These are phyloP conservation scores for Phacellophora camtschatica DNA, from an alignment of 30 jellyfish, hydroid and myxozoan species.

Conservation along the genomic window DNA sequence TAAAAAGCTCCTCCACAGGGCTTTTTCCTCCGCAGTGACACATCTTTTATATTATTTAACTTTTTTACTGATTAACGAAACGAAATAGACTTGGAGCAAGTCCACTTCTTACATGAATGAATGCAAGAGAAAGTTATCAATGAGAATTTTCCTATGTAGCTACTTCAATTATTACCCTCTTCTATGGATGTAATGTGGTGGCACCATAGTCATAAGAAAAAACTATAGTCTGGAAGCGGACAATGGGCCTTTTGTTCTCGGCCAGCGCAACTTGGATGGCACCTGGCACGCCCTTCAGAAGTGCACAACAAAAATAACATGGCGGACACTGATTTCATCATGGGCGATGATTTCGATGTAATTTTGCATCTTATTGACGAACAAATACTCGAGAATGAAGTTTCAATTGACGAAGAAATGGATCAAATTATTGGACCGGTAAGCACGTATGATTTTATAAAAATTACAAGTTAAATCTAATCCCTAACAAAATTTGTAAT, in stretches of 20 bases:
- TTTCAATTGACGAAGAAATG: neutral
- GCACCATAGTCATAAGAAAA: neutral
- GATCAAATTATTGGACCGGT: neutral
- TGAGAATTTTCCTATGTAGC: no score
- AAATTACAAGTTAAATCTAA: no score
- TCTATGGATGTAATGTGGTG: no score
- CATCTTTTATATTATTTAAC: no score
- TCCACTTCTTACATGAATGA: no score
- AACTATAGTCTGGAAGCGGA: neutral
- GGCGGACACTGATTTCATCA: neutral
- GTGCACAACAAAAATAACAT: neutral
- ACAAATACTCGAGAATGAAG: neutral
- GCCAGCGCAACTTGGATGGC: neutral
- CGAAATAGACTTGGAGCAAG: no score
- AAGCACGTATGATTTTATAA: neutral
- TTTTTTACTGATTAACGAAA: no score
- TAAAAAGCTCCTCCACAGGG: no score
- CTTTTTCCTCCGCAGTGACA: no score
- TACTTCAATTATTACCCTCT: no score
- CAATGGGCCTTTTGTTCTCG: neutral
- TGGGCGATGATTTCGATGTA: neutral
- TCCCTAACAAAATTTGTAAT: no score
- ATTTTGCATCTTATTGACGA: neutral
- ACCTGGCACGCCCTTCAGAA: conserved; percentile 7
- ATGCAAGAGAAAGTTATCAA: no score